These are phyloP conservation scores for Agonopterix alstromeriana DNA, from an alignment of 2,888 invertebrate genomes.

Conservation along the genomic window DNA sequence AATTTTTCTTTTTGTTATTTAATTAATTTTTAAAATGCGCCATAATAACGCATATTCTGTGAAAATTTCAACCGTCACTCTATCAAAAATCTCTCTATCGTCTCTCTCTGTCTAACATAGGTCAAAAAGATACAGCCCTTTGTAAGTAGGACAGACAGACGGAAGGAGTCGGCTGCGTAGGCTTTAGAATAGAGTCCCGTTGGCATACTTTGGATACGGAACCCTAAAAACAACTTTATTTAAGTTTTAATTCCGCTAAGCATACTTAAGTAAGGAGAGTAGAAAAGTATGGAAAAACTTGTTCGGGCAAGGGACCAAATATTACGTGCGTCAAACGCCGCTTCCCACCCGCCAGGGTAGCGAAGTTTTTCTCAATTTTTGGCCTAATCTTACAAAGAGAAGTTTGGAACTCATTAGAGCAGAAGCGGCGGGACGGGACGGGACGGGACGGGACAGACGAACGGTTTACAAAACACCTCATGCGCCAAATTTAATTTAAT, in stretches of 20 bases:
- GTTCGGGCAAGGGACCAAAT: slow-evolving; percentile 13
- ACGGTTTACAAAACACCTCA: slow-evolving; percentile 45
- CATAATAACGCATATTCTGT: no score
- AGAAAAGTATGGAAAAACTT: slow-evolving; percentile 26
- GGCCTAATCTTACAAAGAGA: slow-evolving; percentile 54
- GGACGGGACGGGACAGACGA: slow-evolving; percentile 20
- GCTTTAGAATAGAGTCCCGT: no score
- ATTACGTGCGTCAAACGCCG: slow-evolving; percentile 38
- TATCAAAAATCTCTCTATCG: no score
- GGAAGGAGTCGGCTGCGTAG: no score
- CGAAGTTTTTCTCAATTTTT: slow-evolving; percentile 57
- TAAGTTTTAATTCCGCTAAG: slow-evolving; percentile 46
- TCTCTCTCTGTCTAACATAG: no score
- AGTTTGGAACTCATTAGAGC: slow-evolving; percentile 63
- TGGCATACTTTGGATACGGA: no score
- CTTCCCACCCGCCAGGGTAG: slow-evolving; percentile 25
- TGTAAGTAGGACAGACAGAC: no score
- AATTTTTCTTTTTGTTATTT: no score
- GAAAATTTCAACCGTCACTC: no score
- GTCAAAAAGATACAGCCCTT: no score
- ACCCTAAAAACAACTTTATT: slow-evolving; percentile 22
- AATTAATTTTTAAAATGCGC: no score
- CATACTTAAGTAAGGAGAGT: slow-evolving; percentile 43
- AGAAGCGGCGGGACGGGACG: slow-evolving; percentile 36
- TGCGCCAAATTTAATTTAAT: slow-evolving; percentile 34